A percentile compares a stretch with the other conserved stretches of the same genome.
Evolutionary conservation across 2,113 vertebrate genomes (phyloP).

Genomic region (Calidris pugnax): DNA sequence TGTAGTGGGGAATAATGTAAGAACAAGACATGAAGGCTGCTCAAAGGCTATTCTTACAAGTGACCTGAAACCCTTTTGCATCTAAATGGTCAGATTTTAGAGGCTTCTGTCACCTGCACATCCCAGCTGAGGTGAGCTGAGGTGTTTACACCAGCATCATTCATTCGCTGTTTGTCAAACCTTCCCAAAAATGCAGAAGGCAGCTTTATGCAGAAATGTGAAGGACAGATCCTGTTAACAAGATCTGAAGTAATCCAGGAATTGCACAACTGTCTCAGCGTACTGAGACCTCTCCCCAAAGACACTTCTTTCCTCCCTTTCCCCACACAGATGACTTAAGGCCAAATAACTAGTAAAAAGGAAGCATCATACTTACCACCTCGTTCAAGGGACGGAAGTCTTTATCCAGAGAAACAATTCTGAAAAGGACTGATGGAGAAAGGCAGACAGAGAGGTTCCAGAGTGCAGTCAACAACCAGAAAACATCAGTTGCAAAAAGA

Average conservation of each 20-base stretch:
- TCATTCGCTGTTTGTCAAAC: neutral
- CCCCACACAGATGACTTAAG: neutral
- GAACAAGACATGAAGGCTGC: neutral
- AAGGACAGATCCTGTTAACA: neutral
- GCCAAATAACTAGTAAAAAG: neutral
- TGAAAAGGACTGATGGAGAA: slow-evolving; percentile 70
- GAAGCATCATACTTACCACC: slow-evolving; percentile 55
- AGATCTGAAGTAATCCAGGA: neutral
- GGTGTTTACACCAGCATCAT: neutral
- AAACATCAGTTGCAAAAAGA: neutral
- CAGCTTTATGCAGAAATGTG: neutral
- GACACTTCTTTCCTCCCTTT: neutral
- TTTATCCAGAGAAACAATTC: slow-evolving; percentile 74
- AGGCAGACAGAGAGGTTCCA: slow-evolving; percentile 1
- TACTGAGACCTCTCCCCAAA: neutral
- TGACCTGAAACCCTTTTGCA: neutral
- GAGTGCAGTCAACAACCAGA: neutral
- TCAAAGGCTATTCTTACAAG: neutral
- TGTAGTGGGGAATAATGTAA: neutral
- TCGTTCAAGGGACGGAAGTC: slow-evolving; percentile 66
- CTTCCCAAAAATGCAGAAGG: neutral
- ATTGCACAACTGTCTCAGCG: neutral
- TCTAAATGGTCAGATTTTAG: neutral
- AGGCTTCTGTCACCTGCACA: neutral
- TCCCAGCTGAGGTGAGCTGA: neutral